Evolutionary conservation across 2,113 vertebrate genomes (phyloP), one percentile per base, ranked within the genome.

Genomic region (Xyliphius kryptos): DNA sequence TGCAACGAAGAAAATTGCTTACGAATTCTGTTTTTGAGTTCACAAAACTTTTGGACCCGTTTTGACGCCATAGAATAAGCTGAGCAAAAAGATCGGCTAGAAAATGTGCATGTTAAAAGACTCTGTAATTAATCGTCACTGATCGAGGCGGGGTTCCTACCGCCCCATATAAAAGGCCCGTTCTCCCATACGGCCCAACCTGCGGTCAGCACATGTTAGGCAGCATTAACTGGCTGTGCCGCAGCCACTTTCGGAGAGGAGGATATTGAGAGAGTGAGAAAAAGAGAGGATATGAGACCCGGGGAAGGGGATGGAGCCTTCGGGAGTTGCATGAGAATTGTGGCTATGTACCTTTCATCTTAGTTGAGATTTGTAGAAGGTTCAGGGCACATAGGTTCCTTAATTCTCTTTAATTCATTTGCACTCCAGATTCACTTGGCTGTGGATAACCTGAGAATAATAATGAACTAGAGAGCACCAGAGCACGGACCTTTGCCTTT

Each of bases 351-450:
- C 85, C 94, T 97, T 97, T 97, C 91, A 97, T 97, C 93, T 94
- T 88, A 80, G 85, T 89, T 82, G 88, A 94, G 92, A 95, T 93
- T 93, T 92, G 90, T 89, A 94, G 90, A 93, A 88, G 90, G 90
- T 94, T 95, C 89, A 92, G 83, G 90, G 89, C 91, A 85, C 85
- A 87, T 92, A 97, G 91, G 87, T 89, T 93, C 89, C 90, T 92
- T 97, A 97, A 97, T 96, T 96, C 94, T 93, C 91, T 90, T 92
- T 97, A 95, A 98, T 97, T 97, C 95, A 95, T 97, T 94, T 94
- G 91, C 88, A 92, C 95, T 92, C 91, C 91, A 93, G 89, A 97
- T 93, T 97, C 91, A 81, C 91, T 90, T 89, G 91, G 89, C 90
- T 89, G 81, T 81, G 91, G 90, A 94, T 95, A 94, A 96, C 91